phyloP scores from a whole-genome alignment of 2,797 vertebrate species.

The Pitangus sulphuratus region DNA sequence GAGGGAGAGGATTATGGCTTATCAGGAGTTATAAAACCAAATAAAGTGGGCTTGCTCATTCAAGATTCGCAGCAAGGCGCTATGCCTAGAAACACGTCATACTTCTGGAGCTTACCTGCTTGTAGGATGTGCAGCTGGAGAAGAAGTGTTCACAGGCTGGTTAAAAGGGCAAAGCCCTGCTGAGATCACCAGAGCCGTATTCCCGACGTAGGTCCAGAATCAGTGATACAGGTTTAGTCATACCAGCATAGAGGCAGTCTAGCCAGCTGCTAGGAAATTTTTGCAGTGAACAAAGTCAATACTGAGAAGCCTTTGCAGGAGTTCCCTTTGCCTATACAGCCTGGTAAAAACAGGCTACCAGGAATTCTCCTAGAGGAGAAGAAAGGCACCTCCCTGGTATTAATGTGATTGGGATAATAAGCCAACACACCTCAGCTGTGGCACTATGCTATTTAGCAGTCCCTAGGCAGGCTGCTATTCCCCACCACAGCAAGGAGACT shows the following conservation, averaged over 20 bases:
- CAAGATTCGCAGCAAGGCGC: not conserved
- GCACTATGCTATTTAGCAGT: not conserved
- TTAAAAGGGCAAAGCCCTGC: not conserved
- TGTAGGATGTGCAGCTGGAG: not conserved
- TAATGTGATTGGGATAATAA: not conserved
- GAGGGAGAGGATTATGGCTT: not conserved
- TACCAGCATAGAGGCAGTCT: not conserved
- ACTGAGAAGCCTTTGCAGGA: accelerated
- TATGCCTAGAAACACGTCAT: not conserved
- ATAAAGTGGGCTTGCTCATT: not conserved
- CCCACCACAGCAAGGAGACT: accelerated
- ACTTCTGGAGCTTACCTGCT: not conserved
- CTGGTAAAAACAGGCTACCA: accelerated
- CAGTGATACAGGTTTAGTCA: not conserved
- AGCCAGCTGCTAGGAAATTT: accelerated
- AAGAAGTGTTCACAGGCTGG: not conserved
- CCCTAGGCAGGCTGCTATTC: not conserved
- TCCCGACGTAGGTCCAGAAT: accelerated
- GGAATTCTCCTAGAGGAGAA: accelerated
- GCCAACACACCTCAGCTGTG: not conserved
- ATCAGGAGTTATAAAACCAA: not conserved
- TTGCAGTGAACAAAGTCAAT: not conserved
- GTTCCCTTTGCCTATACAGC: not conserved
- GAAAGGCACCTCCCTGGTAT: accelerated
- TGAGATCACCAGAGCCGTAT: not conserved